Evolutionary conservation across 2,888 invertebrate genomes (phyloP).

Genomic region (Lycia hirtaria): DNA sequence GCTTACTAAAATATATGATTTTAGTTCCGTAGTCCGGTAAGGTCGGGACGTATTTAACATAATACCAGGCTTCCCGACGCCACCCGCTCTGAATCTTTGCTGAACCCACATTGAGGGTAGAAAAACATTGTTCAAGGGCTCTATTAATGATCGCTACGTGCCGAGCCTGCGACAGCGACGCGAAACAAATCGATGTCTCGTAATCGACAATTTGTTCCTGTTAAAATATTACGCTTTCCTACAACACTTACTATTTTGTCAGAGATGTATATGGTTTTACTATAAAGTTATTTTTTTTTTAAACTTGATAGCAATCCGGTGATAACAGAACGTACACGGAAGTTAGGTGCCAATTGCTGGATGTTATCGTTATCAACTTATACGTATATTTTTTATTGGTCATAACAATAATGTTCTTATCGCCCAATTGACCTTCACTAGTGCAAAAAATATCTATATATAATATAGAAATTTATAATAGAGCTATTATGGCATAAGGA

Average conservation of each 20-base stretch:
- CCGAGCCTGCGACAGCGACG: slow-evolving; percentile 53
- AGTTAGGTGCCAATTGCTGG: too few relatives aligned
- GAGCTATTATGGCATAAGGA: background rate
- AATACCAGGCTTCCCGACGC: slow-evolving; percentile 25
- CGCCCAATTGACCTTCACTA: background rate
- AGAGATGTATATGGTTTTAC: slow-evolving; percentile 9
- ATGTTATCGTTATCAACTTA: background rate
- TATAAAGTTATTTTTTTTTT: too few relatives aligned
- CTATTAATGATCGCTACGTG: slow-evolving; percentile 67
- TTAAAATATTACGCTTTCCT: slow-evolving; percentile 53
- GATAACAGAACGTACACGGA: too few relatives aligned
- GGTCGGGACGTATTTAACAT: slow-evolving; percentile 29
- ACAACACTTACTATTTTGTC: slow-evolving; percentile 43
- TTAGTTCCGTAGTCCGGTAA: slow-evolving; percentile 12
- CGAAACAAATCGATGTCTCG: slow-evolving; percentile 68
- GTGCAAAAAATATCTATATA: too few relatives aligned
- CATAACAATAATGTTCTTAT: background rate
- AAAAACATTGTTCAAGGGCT: slow-evolving; percentile 55
- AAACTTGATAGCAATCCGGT: too few relatives aligned
- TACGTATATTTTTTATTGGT: too few relatives aligned
- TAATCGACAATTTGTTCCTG: slow-evolving; percentile 67
- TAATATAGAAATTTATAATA: background rate
- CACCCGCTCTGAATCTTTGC: slow-evolving; percentile 33
- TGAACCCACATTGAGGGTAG: slow-evolving; percentile 45
- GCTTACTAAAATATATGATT: slow-evolving; percentile 18